A percentile compares a stretch with the other conserved stretches of the same genome.
phyloP scores from a whole-genome alignment of 2,888 invertebrate genomes.

The Altica lythri region DNA sequence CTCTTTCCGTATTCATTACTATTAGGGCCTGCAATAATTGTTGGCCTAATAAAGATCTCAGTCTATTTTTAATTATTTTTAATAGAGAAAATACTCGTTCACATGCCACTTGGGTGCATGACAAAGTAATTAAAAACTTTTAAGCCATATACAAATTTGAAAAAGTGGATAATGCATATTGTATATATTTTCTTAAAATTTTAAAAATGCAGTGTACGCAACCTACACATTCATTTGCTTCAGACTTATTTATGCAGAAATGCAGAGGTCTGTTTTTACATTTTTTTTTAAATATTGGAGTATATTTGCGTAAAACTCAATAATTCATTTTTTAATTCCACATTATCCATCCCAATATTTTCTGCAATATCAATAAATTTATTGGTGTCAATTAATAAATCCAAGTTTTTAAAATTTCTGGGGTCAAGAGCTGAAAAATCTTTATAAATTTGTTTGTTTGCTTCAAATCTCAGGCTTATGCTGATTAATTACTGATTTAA shows the following conservation, averaged over 20 bases:
- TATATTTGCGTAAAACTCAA: neutral
- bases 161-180: too few relatives aligned
- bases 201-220: too few relatives aligned
- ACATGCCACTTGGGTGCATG: too few relatives aligned
- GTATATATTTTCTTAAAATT: too few relatives aligned
- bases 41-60: neutral
- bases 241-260: neutral
- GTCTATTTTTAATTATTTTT: constrained; percentile 6
- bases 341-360: neutral
- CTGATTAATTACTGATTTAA: constrained; percentile 8
- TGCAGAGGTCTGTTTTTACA: neutral
- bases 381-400: neutral
- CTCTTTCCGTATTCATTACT: neutral
- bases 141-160: too few relatives aligned
- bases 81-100: neutral
- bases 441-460: constrained; percentile 6
- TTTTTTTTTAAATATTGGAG: neutral
- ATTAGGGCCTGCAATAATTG: neutral
- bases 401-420: neutral
- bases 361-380: neutral
- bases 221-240: neutral
- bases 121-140: too few relatives aligned
- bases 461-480: neutral
- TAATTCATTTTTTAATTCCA: neutral
- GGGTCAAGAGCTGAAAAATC: neutral